Evolutionary conservation across 2,113 vertebrate species (phyloP).

Genomic region (Thryonomys swinderianus): DNA sequence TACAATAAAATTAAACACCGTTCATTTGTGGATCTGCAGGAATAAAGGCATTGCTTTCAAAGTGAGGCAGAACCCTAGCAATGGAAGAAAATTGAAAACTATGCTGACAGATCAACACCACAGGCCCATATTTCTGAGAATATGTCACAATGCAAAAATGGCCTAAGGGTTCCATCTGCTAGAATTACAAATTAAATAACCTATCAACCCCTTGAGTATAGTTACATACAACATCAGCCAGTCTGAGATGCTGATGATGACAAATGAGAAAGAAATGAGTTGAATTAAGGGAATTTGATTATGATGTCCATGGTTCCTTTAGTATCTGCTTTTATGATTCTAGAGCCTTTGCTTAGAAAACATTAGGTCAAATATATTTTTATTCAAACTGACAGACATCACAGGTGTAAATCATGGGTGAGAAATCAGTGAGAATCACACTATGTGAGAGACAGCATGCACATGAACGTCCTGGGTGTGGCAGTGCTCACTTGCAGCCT

Average conservation of each 20-base stretch:
- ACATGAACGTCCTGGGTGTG: not conserved
- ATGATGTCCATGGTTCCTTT: not conserved
- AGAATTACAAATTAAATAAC: not conserved
- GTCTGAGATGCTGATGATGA: not conserved
- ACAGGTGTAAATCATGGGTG: not conserved
- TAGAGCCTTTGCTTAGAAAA: not conserved
- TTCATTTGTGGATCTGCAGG: not conserved
- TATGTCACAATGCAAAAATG: not conserved
- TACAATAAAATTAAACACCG: slow-evolving; percentile 1
- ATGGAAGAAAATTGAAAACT: not conserved
- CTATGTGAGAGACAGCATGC: not conserved
- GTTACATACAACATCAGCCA: not conserved
- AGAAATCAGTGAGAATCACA: not conserved
- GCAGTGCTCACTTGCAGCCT: not conserved
- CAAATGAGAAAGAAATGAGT: not conserved
- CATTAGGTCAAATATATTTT: not conserved
- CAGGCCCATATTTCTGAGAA: not conserved
- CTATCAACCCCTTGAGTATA: not conserved
- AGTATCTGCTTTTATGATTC: not conserved
- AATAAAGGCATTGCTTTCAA: not conserved
- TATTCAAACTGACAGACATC: not conserved
- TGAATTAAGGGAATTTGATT: not conserved
- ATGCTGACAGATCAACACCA: not conserved
- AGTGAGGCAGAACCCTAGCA: not conserved
- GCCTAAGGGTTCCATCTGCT: not conserved